Percentiles rank a stretch among this genome's conserved stretches.
phyloP scores from a whole-genome alignment of 1,140 invertebrate genomes.

The Cotesia glomerata region DNA sequence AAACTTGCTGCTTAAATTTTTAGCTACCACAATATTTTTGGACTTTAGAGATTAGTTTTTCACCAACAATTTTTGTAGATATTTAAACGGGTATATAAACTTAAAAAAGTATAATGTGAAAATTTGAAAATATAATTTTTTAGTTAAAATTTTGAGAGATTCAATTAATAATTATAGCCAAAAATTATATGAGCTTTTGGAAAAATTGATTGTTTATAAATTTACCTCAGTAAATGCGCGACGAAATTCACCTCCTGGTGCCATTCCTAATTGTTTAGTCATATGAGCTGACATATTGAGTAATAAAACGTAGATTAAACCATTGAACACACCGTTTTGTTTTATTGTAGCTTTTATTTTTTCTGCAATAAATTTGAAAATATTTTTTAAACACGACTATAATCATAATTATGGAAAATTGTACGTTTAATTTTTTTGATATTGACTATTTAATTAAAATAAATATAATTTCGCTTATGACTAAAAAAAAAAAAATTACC shows the following conservation, averaged over 20 bases:
- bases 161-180: too few species aligned
- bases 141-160: too few species aligned
- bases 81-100: too few species aligned
- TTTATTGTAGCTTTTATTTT: slow-evolving; percentile 65
- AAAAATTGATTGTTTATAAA: background rate
- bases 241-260: slow-evolving; percentile 97
- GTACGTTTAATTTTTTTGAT: too few species aligned
- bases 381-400: too few species aligned
- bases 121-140: too few species aligned
- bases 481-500: background rate
- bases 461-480: background rate
- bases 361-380: slow-evolving; percentile 47
- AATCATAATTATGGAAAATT: too few species aligned
- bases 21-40: background rate
- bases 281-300: slow-evolving; percentile 91
- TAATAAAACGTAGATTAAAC: slow-evolving; percentile 88
- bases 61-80: too few species aligned
- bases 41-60: too few species aligned
- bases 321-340: slow-evolving; percentile 81
- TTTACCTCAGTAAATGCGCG: slow-evolving; percentile 85
- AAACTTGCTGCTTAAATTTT: background rate
- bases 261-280: slow-evolving; percentile 93
- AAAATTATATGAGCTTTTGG: too few species aligned
- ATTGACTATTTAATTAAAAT: too few species aligned
- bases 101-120: too few species aligned